Conservation (phyloP, 1,140 invertebrate species). For the Nephila pilipes region DNA sequence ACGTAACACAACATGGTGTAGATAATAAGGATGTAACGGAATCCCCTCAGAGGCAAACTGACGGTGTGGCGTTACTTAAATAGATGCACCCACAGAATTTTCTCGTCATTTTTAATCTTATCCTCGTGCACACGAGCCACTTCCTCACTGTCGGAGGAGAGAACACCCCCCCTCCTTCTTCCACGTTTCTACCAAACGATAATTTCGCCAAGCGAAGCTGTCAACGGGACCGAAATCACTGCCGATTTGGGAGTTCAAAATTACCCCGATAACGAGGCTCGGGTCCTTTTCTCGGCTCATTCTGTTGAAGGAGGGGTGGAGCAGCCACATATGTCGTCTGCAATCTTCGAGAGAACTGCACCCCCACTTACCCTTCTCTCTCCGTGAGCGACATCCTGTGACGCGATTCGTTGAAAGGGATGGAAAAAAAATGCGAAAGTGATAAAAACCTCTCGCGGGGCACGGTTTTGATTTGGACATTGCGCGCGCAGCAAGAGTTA, state of each 20-base stretch:
- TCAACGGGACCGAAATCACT: constrained; percentile 63
- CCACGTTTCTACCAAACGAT: not conserved
- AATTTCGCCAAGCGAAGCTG: constrained; percentile 35
- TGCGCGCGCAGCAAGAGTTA: constrained; percentile 56
- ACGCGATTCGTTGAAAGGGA: constrained; percentile 64
- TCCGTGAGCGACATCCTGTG: constrained; percentile 51
- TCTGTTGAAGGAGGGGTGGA: constrained; percentile 3
- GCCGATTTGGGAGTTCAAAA: constrained; percentile 73
- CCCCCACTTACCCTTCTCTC: not conserved
- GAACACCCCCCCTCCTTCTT: not conserved
- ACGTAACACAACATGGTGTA: not conserved
- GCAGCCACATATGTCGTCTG: constrained; percentile 9
- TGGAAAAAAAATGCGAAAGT: not conserved
- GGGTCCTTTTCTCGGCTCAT: constrained; percentile 19
- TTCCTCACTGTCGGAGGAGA: not conserved
- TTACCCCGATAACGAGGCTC: constrained; percentile 69
- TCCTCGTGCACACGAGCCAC: constrained; percentile 28
- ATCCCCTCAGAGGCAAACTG: not conserved
- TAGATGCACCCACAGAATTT: constrained; percentile 32
- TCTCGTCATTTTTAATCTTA: constrained; percentile 35
- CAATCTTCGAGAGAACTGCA: constrained; percentile 14
- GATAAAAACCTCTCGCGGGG: constrained; percentile 34
- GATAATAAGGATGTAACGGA: not conserved
- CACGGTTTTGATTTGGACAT: constrained; percentile 27
- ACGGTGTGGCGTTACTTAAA: not conserved